Conservation (phyloP, 53 echinoderm and acorn worm genomes). For the Stichopus horrens region DNA sequence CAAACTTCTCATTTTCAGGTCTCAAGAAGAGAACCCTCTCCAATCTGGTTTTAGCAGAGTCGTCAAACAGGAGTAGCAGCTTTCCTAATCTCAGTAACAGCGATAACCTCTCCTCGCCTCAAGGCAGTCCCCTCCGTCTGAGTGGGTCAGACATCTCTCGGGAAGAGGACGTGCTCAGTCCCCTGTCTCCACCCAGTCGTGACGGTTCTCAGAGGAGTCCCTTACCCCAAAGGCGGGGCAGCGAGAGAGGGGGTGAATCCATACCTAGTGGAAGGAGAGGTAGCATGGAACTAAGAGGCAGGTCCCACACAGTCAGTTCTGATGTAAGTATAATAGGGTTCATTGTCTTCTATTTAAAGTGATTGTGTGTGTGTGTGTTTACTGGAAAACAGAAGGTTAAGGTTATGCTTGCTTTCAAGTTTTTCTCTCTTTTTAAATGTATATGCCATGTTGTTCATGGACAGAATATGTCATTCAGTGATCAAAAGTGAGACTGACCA, state of each 20-base stretch:
- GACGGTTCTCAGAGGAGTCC: conserved; percentile 61
- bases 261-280: conserved; percentile 27
- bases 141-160: conserved; percentile 13
- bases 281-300: conserved; percentile 22
- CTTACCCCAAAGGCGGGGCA: conserved; percentile 45
- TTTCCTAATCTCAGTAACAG: conserved; percentile 83
- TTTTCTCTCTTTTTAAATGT: too few species aligned
- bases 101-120: background rate
- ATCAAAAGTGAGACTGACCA: too few species aligned
- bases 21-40: conserved; percentile 6
- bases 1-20: background rate
- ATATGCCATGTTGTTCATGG: too few species aligned
- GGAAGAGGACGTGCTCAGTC: conserved; percentile 49
- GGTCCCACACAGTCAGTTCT: conserved; percentile 53
- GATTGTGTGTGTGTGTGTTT: background rate
- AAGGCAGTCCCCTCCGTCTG: background rate
- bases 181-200: conserved; percentile 18
- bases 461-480: too few species aligned
- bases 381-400: too few species aligned
- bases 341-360: too few species aligned
- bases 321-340: conserved; percentile 36
- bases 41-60: background rate
- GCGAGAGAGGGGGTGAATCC: conserved; percentile 30
- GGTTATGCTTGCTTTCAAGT: background rate
- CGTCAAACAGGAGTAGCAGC: conserved; percentile 67